A percentile compares a stretch with the other conserved stretches of the same genome.
phyloP scores from a whole-genome alignment of 2,797 vertebrate genomes.

The Arctocebus calabarensis region DNA sequence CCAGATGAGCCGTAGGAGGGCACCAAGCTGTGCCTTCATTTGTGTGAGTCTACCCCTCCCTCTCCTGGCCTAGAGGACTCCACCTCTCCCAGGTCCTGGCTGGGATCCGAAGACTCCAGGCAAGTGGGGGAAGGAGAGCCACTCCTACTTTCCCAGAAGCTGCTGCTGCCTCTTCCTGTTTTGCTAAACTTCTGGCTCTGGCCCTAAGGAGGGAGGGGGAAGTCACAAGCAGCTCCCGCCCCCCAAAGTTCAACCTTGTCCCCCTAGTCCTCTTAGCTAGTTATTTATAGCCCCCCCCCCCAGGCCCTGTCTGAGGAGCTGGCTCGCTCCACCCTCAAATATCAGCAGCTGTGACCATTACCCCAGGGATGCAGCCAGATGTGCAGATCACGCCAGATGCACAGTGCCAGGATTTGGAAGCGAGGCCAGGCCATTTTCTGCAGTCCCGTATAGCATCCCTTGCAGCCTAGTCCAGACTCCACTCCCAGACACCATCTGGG shows the following conservation, averaged over 20 bases:
- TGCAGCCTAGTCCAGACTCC: not conserved
- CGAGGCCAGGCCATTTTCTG: not conserved
- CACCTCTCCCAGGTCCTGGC: conserved; percentile 81
- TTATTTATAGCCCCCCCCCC: conserved; percentile 80
- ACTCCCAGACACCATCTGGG: not conserved
- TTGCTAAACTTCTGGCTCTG: conserved; percentile 71
- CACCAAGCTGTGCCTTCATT: not conserved
- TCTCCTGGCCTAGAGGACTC: conserved; percentile 44
- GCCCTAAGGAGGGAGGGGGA: conserved; percentile 59
- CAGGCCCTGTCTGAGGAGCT: conserved; percentile 62
- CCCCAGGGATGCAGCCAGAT: conserved; percentile 78
- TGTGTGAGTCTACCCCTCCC: conserved; percentile 27
- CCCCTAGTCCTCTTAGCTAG: conserved; percentile 70
- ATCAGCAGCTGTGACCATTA: conserved; percentile 77
- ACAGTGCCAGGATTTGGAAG: conserved; percentile 9
- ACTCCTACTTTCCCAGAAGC: conserved; percentile 83
- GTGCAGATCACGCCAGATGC: conserved; percentile 74
- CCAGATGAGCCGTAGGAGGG: not conserved
- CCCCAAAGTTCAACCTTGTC: conserved; percentile 69
- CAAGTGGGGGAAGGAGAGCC: conserved; percentile 76
- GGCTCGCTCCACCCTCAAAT: conserved; percentile 69
- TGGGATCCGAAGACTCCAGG: conserved; percentile 76
- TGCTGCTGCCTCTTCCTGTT: conserved; percentile 84
- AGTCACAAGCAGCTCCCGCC: conserved; percentile 66
- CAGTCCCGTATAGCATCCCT: not conserved